phyloP scores from a whole-genome alignment of 2,797 vertebrate species.

The Ptychobarbus kaznakovi region DNA sequence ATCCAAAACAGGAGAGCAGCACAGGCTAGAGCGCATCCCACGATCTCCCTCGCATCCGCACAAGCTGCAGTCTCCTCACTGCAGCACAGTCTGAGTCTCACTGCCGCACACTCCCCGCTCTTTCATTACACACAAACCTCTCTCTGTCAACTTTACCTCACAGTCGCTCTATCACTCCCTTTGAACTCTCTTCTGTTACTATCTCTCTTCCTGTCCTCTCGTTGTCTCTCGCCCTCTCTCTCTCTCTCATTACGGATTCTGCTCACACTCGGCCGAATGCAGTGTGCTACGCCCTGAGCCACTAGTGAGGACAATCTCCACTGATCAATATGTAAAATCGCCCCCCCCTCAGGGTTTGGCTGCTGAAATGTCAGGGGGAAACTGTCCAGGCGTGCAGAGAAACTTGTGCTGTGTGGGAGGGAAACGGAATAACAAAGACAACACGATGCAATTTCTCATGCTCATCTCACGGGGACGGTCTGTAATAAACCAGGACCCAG shows the following conservation, averaged over 20 bases:
- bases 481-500: background rate
- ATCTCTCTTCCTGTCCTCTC: constrained; percentile 47
- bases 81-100: constrained; percentile 71
- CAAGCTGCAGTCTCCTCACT: constrained; percentile 83
- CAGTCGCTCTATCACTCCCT: constrained; percentile 53
- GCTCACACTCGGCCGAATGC: constrained; percentile 79
- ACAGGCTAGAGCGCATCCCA: constrained; percentile 75
- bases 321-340: constrained; percentile 73
- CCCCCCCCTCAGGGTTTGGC: constrained; percentile 35
- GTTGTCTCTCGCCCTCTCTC: constrained; percentile 6
- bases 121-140: constrained; percentile 54
- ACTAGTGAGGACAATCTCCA: constrained; percentile 70
- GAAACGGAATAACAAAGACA: background rate
- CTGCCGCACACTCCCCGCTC: constrained; percentile 39
- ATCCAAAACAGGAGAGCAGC: constrained; percentile 70
- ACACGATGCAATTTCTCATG: background rate
- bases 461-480: background rate
- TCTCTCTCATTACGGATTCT: constrained; percentile 77
- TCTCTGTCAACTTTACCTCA: constrained; percentile 51
- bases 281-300: constrained; percentile 72
- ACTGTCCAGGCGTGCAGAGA: constrained; percentile 11
- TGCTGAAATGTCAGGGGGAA: constrained; percentile 48
- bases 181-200: constrained; percentile 4
- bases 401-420: constrained; percentile 2
- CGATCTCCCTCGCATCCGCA: constrained; percentile 74